Evolutionary conservation across 2,797 vertebrate genomes (phyloP).

Genomic region (Amazona ochrocephala): DNA sequence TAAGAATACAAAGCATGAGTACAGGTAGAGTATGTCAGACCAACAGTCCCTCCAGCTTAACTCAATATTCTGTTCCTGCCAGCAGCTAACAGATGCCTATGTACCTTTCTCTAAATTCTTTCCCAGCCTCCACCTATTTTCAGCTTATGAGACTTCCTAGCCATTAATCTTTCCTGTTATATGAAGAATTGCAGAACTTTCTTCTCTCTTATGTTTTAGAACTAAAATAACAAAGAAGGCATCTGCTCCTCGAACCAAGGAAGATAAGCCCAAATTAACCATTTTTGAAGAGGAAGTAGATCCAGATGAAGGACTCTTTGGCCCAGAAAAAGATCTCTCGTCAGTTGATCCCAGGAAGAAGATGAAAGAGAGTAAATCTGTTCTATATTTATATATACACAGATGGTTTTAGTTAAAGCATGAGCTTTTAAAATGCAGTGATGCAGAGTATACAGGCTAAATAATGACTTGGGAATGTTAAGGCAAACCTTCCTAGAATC

Average conservation of each 20-base stretch:
- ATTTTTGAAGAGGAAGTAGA: conserved; percentile 82
- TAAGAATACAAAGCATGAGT: not conserved
- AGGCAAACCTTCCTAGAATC: not conserved
- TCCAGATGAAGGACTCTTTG: conserved; percentile 76
- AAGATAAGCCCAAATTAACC: conserved; percentile 63
- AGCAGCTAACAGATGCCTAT: not conserved
- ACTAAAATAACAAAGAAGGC: conserved; percentile 77
- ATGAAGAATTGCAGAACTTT: conserved; percentile 7
- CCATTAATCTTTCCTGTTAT: conserved; percentile 1
- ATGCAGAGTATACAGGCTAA: not conserved
- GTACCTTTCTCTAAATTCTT: not conserved
- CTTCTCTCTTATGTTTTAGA: conserved; percentile 52
- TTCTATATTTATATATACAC: not conserved
- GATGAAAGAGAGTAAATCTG: conserved; percentile 72
- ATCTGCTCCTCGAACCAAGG: not conserved
- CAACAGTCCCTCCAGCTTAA: not conserved
- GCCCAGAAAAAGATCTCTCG: conserved; percentile 45
- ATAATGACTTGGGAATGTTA: not conserved
- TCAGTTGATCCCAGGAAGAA: not conserved
- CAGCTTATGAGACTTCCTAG: not conserved
- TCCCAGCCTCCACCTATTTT: conserved; percentile 15
- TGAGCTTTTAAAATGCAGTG: not conserved
- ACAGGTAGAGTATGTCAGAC: not conserved
- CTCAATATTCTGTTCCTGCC: not conserved
- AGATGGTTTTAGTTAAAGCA: not conserved